These are phyloP conservation scores for Abscondita cerata DNA, from an alignment of 2,888 invertebrate genomes.

Conservation along the genomic window DNA sequence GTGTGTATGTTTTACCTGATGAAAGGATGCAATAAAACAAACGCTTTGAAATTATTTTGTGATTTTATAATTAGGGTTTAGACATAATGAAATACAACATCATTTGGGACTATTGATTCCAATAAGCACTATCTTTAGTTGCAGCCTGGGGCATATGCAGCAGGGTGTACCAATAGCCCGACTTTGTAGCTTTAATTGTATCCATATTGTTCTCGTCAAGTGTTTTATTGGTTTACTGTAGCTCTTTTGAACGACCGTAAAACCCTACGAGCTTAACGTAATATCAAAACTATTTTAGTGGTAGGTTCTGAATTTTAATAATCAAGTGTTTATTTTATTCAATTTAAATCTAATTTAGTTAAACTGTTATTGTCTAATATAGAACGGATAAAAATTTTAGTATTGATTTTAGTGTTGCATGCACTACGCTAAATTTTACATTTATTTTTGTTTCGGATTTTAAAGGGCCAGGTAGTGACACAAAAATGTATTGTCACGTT, in stretches of 20 bases:
- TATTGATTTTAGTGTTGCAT: no score
- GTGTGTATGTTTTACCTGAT: neutral
- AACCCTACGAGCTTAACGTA: constrained; percentile 14
- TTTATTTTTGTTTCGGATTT: no score
- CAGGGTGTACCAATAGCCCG: constrained; percentile 22
- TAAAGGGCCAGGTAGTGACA: no score
- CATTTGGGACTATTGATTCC: constrained; percentile 26
- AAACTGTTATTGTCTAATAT: no score
- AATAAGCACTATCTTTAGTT: constrained; percentile 33
- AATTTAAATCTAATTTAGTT: no score
- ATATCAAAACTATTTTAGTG: neutral
- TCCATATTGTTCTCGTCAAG: neutral
- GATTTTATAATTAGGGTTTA: neutral
- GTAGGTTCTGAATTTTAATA: no score
- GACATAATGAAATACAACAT: constrained; percentile 22
- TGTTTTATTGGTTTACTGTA: constrained; percentile 14
- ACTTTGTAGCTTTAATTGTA: constrained; percentile 1
- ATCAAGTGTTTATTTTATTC: no score
- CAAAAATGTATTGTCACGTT: no score
- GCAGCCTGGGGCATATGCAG: constrained; percentile 25
- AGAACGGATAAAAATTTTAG: no score
- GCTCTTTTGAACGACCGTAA: constrained; percentile 8
- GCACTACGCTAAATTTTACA: no score
- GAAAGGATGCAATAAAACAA: neutral
- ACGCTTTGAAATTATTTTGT: neutral